Conservation (phyloP, 1,140 invertebrate genomes). For the Zelostemma sp. region DNA sequence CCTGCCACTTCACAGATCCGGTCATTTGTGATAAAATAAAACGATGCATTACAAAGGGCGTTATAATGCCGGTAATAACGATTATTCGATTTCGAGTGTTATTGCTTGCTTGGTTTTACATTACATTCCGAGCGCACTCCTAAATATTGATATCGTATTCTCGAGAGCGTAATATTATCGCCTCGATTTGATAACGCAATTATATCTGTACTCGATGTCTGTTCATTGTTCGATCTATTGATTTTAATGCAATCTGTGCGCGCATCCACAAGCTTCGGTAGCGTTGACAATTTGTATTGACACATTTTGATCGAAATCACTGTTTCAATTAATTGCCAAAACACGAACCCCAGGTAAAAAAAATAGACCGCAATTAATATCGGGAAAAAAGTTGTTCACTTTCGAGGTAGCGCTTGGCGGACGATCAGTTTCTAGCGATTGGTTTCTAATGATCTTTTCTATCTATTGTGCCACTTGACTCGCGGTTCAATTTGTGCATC, state of each 20-base stretch:
- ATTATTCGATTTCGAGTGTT: slow-evolving; percentile 15
- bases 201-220: slow-evolving; percentile 16
- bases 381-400: slow-evolving; percentile 13
- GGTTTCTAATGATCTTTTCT: slow-evolving; percentile 23
- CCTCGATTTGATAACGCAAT: slow-evolving; percentile 29
- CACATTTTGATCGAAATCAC: background rate
- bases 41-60: slow-evolving; percentile 22
- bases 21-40: slow-evolving; percentile 10
- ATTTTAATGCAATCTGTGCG: slow-evolving; percentile 8
- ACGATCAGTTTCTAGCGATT: slow-evolving; percentile 17
- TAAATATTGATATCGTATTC: slow-evolving; percentile 35
- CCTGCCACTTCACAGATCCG: background rate
- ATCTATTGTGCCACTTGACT: slow-evolving; percentile 23
- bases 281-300: background rate
- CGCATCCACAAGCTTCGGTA: too few relatives aligned
- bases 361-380: too few relatives aligned
- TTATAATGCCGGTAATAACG: slow-evolving; percentile 13
- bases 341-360: too few relatives aligned
- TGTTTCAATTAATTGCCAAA: too few relatives aligned
- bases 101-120: slow-evolving; percentile 25
- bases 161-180: slow-evolving; percentile 21
- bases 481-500: slow-evolving; percentile 21
- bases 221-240: slow-evolving; percentile 28
- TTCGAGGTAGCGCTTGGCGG: slow-evolving; percentile 17
- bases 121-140: slow-evolving; percentile 12